Conservation (phyloP, 2,888 invertebrate genomes). For the Microplitis manilae region DNA sequence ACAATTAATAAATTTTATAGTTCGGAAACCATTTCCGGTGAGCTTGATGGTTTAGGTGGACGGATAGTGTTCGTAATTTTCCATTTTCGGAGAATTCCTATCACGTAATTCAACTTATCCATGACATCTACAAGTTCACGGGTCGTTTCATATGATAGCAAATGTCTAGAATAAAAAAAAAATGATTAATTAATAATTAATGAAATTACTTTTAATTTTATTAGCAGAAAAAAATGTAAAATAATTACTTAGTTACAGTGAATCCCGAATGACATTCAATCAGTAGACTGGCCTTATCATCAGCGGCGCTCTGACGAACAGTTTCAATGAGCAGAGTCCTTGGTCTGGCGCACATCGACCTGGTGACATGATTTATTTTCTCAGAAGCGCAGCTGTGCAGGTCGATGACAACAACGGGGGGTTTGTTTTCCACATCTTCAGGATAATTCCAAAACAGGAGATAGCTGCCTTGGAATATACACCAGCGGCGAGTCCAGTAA, state of each 20-base stretch:
- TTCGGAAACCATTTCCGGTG: constrained; percentile 17
- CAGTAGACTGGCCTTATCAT: constrained; percentile 51
- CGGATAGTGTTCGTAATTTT: constrained; percentile 52
- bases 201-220: constrained; percentile 3
- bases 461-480: constrained; percentile 70
- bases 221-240: constrained; percentile 13
- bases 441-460: constrained; percentile 74
- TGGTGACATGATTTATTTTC: constrained; percentile 65
- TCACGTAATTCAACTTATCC: constrained; percentile 70
- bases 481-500: constrained; percentile 76
- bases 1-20: background rate
- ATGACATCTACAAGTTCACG: constrained; percentile 72
- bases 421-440: constrained; percentile 65
- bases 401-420: constrained; percentile 68
- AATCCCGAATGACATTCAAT: constrained; percentile 47
- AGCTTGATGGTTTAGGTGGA: constrained; percentile 14
- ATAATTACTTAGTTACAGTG: constrained; percentile 53
- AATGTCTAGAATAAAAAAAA: constrained; percentile 56
- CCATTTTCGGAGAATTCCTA: constrained; percentile 72
- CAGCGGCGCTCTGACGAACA: constrained; percentile 43
- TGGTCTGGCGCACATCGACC: constrained; percentile 73
- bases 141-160: constrained; percentile 72
- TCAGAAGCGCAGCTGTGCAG: constrained; percentile 66
- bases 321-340: constrained; percentile 70
- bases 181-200: constrained; percentile 5